phyloP scores from a whole-genome alignment of 1,140 invertebrate genomes.

The Cydia amplana region DNA sequence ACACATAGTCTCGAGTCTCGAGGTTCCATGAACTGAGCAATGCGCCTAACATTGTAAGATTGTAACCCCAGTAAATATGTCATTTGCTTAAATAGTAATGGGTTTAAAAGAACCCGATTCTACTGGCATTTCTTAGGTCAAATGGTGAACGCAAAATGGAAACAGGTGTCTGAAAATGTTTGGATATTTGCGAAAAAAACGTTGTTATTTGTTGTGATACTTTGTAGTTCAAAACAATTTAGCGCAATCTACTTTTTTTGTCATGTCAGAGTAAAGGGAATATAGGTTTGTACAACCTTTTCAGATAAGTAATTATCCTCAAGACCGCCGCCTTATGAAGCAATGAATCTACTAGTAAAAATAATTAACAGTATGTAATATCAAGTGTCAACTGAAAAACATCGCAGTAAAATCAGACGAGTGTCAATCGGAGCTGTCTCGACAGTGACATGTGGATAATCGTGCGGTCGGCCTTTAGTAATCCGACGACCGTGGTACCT shows the following conservation, averaged over 20 bases:
- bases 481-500: conserved; percentile 24
- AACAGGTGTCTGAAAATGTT: no score
- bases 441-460: conserved; percentile 15
- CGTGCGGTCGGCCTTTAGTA: conserved; percentile 30
- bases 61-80: conserved; percentile 5
- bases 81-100: conserved; percentile 4
- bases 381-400: not conserved
- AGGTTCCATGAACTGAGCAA: conserved; percentile 10
- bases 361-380: not conserved
- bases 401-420: not conserved
- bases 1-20: no score
- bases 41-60: conserved; percentile 6
- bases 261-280: no score
- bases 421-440: conserved; percentile 9
- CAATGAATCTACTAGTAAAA: not conserved
- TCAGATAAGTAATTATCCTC: no score
- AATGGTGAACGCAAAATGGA: no score
- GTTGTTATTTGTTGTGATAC: no score
- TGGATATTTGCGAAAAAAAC: no score
- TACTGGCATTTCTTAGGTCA: not conserved
- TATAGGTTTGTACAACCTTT: no score
- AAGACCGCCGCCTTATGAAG: no score
- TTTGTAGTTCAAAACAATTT: no score
- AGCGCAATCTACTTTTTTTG: no score
- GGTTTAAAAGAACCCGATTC: not conserved